Conservation (phyloP, 2,113 vertebrate species). For the Eudorcas thomsonii region DNA sequence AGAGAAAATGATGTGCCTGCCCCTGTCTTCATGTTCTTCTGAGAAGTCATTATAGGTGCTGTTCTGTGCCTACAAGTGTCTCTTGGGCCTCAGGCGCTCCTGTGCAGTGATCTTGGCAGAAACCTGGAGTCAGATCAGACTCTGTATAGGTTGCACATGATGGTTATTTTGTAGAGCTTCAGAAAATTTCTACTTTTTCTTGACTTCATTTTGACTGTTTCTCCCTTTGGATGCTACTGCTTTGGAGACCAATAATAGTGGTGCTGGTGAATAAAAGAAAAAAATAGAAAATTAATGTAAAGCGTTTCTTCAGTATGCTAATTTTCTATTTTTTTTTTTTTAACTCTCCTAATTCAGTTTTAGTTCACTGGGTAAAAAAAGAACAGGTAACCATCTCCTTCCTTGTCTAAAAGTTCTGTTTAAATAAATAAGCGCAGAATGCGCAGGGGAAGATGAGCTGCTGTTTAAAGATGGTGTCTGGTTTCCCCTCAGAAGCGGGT, state of each 20-base stretch:
- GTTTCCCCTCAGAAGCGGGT: background rate
- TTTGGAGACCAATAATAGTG: conserved; percentile 41
- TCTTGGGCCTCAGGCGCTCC: background rate
- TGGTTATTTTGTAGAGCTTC: conserved; percentile 49
- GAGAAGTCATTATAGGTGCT: background rate
- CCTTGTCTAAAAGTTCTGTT: background rate
- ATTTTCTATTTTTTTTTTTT: conserved; percentile 57
- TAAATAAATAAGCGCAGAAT: background rate
- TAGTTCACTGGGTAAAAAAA: background rate
- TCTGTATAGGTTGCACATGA: conserved; percentile 27
- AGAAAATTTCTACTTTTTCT: conserved; percentile 61
- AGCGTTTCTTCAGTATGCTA: conserved; percentile 23
- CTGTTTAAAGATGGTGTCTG: background rate
- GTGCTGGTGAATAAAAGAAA: conserved; percentile 48
- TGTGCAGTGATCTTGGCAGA: conserved; percentile 5
- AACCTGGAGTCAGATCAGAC: background rate
- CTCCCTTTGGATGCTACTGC: conserved; percentile 56
- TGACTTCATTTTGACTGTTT: conserved; percentile 64
- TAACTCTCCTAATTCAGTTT: background rate
- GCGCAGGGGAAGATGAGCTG: background rate
- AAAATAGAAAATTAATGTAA: conserved; percentile 66
- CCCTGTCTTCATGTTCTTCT: conserved; percentile 29
- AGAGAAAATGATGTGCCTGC: background rate
- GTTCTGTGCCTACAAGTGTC: background rate
- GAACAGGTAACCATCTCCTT: background rate